Conservation (phyloP, 2,797 vertebrate genomes). For the Hapalemur alaotrensis region DNA sequence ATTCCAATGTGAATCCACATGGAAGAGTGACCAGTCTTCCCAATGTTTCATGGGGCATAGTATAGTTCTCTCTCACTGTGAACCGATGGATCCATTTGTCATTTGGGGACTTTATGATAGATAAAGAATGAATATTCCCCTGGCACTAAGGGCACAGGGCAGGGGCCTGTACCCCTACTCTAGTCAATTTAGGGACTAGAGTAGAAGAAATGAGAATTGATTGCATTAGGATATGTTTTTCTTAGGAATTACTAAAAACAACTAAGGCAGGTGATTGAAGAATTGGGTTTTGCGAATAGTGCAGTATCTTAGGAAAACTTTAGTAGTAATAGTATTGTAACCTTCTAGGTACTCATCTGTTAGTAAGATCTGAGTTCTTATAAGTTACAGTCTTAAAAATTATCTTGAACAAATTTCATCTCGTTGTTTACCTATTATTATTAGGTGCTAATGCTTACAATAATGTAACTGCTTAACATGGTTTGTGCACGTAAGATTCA, state of each 20-base stretch:
- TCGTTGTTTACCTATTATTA: neutral
- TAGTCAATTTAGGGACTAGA: neutral
- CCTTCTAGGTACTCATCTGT: neutral
- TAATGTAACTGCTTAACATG: neutral
- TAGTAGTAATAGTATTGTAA: neutral
- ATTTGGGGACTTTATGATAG: neutral
- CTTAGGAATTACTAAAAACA: neutral
- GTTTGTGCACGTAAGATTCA: neutral
- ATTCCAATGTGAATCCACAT: neutral
- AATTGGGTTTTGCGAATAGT: neutral
- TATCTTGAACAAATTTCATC: neutral
- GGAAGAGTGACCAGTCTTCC: neutral
- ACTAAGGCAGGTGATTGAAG: neutral
- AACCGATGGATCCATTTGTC: neutral
- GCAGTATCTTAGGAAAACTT: neutral
- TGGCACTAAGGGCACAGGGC: fast-evolving
- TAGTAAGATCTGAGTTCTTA: neutral
- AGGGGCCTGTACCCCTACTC: neutral
- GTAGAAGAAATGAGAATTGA: neutral
- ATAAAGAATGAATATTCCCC: neutral
- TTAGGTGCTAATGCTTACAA: neutral
- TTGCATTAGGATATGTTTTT: neutral
- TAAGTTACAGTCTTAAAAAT: neutral
- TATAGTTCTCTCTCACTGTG: neutral
- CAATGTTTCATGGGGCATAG: fast-evolving